phyloP scores from a whole-genome alignment of 2,797 vertebrate genomes.

The Phrynocephalus vlangalii region DNA sequence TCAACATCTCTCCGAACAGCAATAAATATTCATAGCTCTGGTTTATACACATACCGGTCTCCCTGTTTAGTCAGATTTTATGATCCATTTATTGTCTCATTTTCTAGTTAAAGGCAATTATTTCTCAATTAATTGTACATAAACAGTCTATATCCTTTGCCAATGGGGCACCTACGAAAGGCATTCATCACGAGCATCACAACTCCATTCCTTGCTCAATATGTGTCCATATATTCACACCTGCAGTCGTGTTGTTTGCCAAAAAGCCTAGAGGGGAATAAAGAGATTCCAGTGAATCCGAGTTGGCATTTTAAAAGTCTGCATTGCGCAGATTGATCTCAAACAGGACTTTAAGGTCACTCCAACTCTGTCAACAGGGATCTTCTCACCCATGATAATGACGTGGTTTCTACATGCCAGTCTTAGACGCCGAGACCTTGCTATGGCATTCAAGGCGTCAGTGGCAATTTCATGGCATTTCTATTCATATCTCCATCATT shows the following conservation, averaged over 20 bases:
- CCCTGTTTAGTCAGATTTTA: constrained; percentile 74
- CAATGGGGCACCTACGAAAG: constrained; percentile 61
- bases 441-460: no score
- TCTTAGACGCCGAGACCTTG: no score
- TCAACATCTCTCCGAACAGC: constrained; percentile 44
- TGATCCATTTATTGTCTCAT: constrained; percentile 71
- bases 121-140: constrained; percentile 76
- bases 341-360: not conserved
- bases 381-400: not conserved
- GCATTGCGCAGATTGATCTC: not conserved
- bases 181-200: constrained; percentile 63
- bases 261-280: not conserved
- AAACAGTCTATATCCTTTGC: constrained; percentile 63
- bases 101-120: constrained; percentile 73
- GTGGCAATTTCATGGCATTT: not conserved
- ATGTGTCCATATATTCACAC: constrained; percentile 41
- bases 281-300: not conserved
- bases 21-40: constrained; percentile 60
- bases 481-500: not conserved
- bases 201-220: not conserved
- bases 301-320: not conserved
- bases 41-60: constrained; percentile 58
- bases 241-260: constrained; percentile 19
- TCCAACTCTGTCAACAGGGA: not conserved
- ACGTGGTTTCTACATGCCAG: not conserved